A percentile compares a stretch with the other conserved stretches of the same genome.
Conservation (phyloP, 2,888 invertebrate species). For the Strigamia maritima region DNA sequence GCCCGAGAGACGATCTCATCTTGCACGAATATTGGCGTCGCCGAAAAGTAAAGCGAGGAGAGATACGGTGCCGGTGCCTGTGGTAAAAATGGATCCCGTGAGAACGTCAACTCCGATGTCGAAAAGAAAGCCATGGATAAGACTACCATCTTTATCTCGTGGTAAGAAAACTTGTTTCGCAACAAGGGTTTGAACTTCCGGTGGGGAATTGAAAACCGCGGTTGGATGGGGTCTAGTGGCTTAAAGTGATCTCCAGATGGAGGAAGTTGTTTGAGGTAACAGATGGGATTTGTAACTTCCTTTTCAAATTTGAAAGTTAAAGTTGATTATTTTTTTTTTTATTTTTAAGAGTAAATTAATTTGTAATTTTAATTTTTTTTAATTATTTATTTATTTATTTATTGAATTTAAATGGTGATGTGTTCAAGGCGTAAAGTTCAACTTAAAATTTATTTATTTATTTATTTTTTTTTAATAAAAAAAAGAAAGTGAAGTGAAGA, state of each 20-base stretch:
- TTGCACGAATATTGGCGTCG: not conserved
- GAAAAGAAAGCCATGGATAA: conserved; percentile 30
- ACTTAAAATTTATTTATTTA: not conserved
- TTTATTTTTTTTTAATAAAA: not conserved
- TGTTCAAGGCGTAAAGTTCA: not conserved
- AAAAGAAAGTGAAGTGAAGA: not conserved
- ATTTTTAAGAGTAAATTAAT: not conserved
- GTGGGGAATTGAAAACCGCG: not conserved
- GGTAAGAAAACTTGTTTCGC: conserved; percentile 37
- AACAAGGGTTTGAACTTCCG: not conserved
- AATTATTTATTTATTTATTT: no score
- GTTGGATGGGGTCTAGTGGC: not conserved
- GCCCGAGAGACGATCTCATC: not conserved
- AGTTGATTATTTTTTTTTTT: not conserved
- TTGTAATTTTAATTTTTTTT: not conserved
- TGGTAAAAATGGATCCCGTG: not conserved
- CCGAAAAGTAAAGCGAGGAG: conserved; percentile 13
- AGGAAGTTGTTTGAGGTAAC: not conserved
- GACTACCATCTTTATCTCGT: conserved; percentile 40
- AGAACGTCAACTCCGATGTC: conserved; percentile 35
- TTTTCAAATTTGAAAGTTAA: not conserved
- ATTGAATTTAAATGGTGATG: no score
- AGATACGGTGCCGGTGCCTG: not conserved
- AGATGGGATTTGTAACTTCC: conserved; percentile 6
- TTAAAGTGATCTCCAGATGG: not conserved